Evolutionary conservation across 2,888 invertebrate species (phyloP).

Genomic region (Eristalinus sepulchralis): DNA sequence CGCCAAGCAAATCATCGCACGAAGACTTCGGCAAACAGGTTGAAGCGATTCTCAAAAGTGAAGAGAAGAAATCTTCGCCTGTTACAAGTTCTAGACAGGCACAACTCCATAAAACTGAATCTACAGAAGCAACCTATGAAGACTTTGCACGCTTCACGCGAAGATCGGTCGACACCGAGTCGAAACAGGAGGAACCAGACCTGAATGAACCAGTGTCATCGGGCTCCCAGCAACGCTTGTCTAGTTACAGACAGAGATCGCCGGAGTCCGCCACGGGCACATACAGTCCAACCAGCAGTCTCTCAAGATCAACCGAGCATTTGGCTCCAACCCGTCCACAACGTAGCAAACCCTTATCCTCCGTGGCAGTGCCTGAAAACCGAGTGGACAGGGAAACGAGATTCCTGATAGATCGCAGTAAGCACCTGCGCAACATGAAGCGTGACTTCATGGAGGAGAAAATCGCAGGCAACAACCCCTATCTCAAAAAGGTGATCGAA

Average conservation of each 20-base stretch:
- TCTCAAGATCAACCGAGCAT: constrained; percentile 54
- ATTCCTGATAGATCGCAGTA: constrained; percentile 78
- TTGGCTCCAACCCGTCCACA: constrained; percentile 71
- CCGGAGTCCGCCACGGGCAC: constrained; percentile 52
- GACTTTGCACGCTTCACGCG: constrained; percentile 67
- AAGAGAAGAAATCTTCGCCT: constrained; percentile 1
- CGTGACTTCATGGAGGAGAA: constrained; percentile 80
- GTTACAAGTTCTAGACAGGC: neutral
- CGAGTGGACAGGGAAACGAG: constrained; percentile 76
- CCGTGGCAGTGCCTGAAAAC: constrained; percentile 40
- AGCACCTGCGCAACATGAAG: constrained; percentile 79
- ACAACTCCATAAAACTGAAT: constrained; percentile 20
- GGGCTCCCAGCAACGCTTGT: constrained; percentile 57
- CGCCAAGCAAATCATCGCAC: neutral
- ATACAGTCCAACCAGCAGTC: constrained; percentile 67
- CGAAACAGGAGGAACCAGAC: constrained; percentile 23
- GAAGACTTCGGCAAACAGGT: constrained; percentile 45
- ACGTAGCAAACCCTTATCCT: constrained; percentile 55
- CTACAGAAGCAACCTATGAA: constrained; percentile 59
- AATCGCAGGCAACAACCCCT: constrained; percentile 80
- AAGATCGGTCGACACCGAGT: constrained; percentile 25
- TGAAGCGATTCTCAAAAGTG: constrained; percentile 12
- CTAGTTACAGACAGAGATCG: constrained; percentile 74
- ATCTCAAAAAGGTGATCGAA: constrained; percentile 78
- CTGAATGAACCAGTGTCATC: constrained; percentile 29